Conservation (phyloP, 2,113 vertebrate genomes). For the Larimichthys polyactis region DNA sequence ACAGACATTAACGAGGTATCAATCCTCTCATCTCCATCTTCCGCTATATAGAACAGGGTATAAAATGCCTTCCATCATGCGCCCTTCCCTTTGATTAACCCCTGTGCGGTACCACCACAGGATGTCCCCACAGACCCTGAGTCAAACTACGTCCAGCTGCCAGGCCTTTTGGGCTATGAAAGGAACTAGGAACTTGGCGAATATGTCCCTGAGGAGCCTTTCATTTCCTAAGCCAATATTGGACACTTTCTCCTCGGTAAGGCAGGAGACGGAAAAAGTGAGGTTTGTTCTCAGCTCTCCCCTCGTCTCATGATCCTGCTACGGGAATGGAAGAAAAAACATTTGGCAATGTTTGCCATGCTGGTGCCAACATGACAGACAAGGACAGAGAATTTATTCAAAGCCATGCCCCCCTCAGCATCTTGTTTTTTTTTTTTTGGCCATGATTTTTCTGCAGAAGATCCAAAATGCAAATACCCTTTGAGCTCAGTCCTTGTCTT, state of each 20-base stretch:
- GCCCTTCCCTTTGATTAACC: not conserved
- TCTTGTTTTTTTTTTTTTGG: slow-evolving; percentile 29
- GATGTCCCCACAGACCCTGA: slow-evolving; percentile 26
- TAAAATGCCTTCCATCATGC: slow-evolving; percentile 16
- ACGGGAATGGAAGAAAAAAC: slow-evolving; percentile 64
- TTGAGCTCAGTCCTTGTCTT: slow-evolving; percentile 52
- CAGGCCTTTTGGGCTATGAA: slow-evolving; percentile 28
- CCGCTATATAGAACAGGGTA: not conserved
- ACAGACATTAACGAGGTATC: not conserved
- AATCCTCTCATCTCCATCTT: not conserved
- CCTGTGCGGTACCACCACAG: slow-evolving; percentile 4
- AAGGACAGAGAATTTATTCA: slow-evolving; percentile 67
- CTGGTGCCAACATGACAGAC: slow-evolving; percentile 59
- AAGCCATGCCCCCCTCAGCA: slow-evolving; percentile 60
- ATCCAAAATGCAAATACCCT: slow-evolving; percentile 46
- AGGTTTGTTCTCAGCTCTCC: slow-evolving; percentile 28
- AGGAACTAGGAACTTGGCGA: slow-evolving; percentile 42
- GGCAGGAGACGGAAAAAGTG: slow-evolving; percentile 42
- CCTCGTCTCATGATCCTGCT: slow-evolving; percentile 36
- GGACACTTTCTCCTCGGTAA: slow-evolving; percentile 57
- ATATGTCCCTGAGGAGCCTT: slow-evolving; percentile 58
- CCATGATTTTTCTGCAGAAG: slow-evolving; percentile 36
- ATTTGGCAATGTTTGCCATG: slow-evolving; percentile 71
- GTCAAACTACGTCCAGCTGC: slow-evolving; percentile 38
- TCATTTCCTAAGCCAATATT: slow-evolving; percentile 72